phyloP scores from a whole-genome alignment of 2,888 invertebrate species.

The Cyrtodaria siliqua region DNA sequence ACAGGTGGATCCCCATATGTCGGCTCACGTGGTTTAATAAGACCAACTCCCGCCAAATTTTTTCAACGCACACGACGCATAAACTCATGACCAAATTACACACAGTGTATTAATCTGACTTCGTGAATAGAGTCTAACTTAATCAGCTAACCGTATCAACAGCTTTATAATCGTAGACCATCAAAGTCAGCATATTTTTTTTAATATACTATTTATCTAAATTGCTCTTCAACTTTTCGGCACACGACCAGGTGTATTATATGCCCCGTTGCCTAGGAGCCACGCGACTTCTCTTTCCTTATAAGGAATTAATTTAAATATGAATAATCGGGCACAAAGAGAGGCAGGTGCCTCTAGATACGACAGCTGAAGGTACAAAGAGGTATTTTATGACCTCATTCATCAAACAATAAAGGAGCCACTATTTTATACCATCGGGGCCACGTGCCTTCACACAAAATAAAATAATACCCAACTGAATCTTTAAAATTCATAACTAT shows the following conservation, averaged over 20 bases:
- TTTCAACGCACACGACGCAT: neutral
- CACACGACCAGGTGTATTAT: conserved; percentile 66
- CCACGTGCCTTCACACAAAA: conserved; percentile 47
- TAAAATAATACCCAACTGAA: conserved; percentile 20
- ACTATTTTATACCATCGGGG: conserved; percentile 8
- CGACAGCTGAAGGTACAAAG: conserved; percentile 65
- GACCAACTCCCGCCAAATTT: conserved; percentile 61
- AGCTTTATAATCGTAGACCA: conserved; percentile 2
- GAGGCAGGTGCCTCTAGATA: conserved; percentile 59
- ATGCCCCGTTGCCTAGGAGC: conserved; percentile 61
- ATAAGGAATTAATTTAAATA: conserved; percentile 73
- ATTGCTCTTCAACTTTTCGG: conserved; percentile 32
- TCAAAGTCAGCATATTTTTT: conserved; percentile 25
- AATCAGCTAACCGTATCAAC: conserved; percentile 14
- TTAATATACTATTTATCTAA: too few species aligned
- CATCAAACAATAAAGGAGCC: conserved; percentile 37
- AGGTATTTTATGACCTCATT: conserved; percentile 58
- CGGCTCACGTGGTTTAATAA: conserved; percentile 48
- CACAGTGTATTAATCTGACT: conserved; percentile 18
- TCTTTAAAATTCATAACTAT: too few species aligned
- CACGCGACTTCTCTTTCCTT: conserved; percentile 70
- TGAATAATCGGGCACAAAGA: conserved; percentile 59
- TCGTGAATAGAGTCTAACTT: conserved; percentile 1
- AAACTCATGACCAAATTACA: neutral
- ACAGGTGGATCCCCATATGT: conserved; percentile 61